Evolutionary conservation across 2,888 invertebrate genomes (phyloP).

Genomic region (Trissolcus japonicus): DNA sequence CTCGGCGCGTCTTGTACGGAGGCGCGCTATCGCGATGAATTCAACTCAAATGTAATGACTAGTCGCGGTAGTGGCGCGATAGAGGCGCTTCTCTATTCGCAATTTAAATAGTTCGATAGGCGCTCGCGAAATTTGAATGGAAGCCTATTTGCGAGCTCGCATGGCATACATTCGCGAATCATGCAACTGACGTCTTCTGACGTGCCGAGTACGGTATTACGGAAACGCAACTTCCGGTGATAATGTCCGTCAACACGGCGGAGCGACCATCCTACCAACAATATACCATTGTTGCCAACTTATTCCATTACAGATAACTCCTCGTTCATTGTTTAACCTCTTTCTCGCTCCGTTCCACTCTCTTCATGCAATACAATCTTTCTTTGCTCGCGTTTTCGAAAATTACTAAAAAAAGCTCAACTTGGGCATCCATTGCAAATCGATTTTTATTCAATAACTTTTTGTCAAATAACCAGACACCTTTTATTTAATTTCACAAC

Average conservation of each 20-base stretch:
- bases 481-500: too few relatives aligned
- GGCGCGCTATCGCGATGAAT: constrained; percentile 53
- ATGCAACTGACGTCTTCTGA: constrained; percentile 70
- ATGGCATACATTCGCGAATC: constrained; percentile 73
- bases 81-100: constrained; percentile 61
- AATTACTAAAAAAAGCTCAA: background rate
- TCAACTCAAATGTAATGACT: constrained; percentile 44
- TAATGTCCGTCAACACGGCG: constrained; percentile 75
- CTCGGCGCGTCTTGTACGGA: constrained; percentile 7
- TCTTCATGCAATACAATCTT: constrained; percentile 50
- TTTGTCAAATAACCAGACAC: too few relatives aligned
- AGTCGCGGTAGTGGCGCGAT: constrained; percentile 48
- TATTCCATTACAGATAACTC: constrained; percentile 77
- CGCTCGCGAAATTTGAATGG: constrained; percentile 66
- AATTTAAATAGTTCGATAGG: constrained; percentile 66
- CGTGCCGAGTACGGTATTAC: constrained; percentile 67
- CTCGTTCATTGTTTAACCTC: constrained; percentile 62
- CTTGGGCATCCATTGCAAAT: background rate
- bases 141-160: constrained; percentile 62
- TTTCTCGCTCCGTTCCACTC: constrained; percentile 63
- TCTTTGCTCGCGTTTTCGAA: constrained; percentile 39
- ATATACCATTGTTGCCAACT: constrained; percentile 76
- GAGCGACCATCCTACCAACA: constrained; percentile 73
- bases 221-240: constrained; percentile 75
- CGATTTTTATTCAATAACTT: too few relatives aligned